Evolutionary conservation across 2,113 vertebrate species (phyloP).

Genomic region (Tyto alba): DNA sequence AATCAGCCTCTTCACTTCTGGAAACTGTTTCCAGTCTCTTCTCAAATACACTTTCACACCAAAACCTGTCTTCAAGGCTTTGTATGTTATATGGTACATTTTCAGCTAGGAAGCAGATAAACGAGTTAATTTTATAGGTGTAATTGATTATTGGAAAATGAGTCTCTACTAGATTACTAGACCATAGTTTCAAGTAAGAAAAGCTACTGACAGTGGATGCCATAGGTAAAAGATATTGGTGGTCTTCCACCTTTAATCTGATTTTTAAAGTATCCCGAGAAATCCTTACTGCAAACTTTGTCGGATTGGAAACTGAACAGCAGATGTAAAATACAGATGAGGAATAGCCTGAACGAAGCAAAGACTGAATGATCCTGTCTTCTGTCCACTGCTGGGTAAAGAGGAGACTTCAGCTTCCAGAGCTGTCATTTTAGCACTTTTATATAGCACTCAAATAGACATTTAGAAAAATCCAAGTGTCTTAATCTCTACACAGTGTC

Average conservation of each 20-base stretch:
- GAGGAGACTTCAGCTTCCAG: neutral
- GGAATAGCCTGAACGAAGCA: neutral
- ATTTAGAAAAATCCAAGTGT: neutral
- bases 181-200: neutral
- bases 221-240: neutral
- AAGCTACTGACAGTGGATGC: neutral
- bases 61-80: neutral
- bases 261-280: neutral
- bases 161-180: neutral
- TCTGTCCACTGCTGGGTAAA: neutral
- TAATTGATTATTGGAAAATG: neutral
- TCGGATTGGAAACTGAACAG: neutral
- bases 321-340: neutral
- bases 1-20: slow-evolving; percentile 41
- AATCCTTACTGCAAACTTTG: neutral
- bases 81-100: neutral
- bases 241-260: neutral
- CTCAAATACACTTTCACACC: neutral
- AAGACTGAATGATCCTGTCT: neutral
- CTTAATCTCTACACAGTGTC: neutral
- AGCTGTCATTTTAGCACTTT: neutral
- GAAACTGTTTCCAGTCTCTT: neutral
- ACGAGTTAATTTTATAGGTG: neutral
- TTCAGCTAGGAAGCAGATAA: neutral
- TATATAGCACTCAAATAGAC: neutral